Evolutionary conservation across 2,797 vertebrate genomes (phyloP), one percentile per base, ranked within the genome.

Genomic region (Clarias platycephalus): DNA sequence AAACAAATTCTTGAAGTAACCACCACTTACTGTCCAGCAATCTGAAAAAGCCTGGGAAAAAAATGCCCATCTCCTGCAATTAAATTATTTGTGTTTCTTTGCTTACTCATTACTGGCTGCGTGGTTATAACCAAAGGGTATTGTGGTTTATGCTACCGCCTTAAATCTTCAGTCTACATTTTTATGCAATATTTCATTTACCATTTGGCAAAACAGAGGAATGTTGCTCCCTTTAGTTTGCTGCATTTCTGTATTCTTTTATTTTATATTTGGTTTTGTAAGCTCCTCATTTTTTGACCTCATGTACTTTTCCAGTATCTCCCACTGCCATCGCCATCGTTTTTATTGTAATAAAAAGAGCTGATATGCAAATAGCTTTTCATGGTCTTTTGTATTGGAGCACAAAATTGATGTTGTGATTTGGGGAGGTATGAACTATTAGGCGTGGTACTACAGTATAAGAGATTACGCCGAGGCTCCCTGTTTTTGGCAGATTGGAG

Each of bases 101-200:
- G 44, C 44, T 15, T 28, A 55, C 15, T 74, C 6, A 7, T 53
- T 55, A 74, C 53, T 28, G 44, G 3, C 16, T 75, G 49, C 20
- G 49, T 75, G 72, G 72, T 75, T 75, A 55, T 75, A 20, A 18
- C 72, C 49, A 75, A 74, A 75, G 49, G 49, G 49, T 20, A 55
- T 8, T 75, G 49, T 20, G 49, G 49, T 55, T 74, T 74, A 31
- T 55, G 49, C 49, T 53, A 53, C 49, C 0, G 49, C 6, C 44
- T 49, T 49, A 72, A 72, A 49, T 72, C 49, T 26, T 18, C 53
- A 74, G 49, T 53, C n/a, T 4, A 20, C 4, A 20, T 74, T 71
- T 49, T 71, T 44, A 71, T 44, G 37, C 20, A 71, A n/a, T 71
- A 71, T 71, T 74, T 31, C 15, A 55, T 74, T n/a, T 26, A 37